phyloP scores from a whole-genome alignment of 2,888 invertebrate species.

The Ichneumoninae sp. region DNA sequence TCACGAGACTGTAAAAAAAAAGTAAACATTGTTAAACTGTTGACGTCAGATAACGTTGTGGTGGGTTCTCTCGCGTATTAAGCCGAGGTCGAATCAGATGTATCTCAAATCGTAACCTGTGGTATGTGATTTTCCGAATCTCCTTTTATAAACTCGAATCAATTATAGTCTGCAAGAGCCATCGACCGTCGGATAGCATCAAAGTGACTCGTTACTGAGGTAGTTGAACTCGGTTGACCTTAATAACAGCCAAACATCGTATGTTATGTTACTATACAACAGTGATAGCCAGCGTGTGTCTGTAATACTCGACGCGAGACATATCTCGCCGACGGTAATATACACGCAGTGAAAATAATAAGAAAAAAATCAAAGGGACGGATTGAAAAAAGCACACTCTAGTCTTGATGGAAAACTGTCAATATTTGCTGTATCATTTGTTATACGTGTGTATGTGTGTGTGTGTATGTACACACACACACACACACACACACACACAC shows the following conservation, averaged over 20 bases:
- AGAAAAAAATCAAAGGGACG: slow-evolving; percentile 45
- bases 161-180: slow-evolving; percentile 71
- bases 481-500: too few relatives aligned
- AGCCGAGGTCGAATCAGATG: slow-evolving; percentile 18
- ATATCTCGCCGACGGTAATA: background rate
- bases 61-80: slow-evolving; percentile 8
- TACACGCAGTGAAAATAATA: slow-evolving; percentile 16
- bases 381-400: slow-evolving; percentile 21
- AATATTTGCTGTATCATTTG: slow-evolving; percentile 18
- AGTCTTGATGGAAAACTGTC: slow-evolving; percentile 28
- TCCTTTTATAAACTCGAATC: slow-evolving; percentile 66
- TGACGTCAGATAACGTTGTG: slow-evolving; percentile 2
- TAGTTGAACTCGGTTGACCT: slow-evolving; percentile 78
- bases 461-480: background rate
- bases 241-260: slow-evolving; percentile 72
- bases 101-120: slow-evolving; percentile 34
- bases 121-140: slow-evolving; percentile 62
- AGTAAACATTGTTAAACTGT: background rate
- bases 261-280: slow-evolving; percentile 23
- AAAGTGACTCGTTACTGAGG: slow-evolving; percentile 73
- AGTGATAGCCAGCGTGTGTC: slow-evolving; percentile 21
- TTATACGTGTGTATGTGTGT: background rate
- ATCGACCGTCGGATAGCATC: slow-evolving; percentile 71
- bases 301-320: slow-evolving; percentile 3
- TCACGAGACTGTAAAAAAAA: slow-evolving; percentile 8